Conservation (phyloP, 1,140 invertebrate genomes). For the Theocolax elegans region DNA sequence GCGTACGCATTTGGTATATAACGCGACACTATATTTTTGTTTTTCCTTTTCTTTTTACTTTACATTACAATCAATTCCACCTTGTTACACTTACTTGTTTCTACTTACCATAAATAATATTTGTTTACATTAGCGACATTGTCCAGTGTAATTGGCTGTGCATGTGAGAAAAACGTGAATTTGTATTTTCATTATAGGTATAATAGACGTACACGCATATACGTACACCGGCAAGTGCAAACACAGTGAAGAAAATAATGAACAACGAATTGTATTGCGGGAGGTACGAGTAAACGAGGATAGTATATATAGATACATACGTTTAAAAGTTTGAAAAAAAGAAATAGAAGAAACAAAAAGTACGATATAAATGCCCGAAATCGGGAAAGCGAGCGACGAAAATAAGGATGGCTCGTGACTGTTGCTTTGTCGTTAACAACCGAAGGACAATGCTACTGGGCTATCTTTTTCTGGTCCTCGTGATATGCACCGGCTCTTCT, state of each 20-base stretch:
- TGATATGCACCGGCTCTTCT: not conserved
- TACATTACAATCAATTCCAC: not conserved
- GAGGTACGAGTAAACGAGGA: no score
- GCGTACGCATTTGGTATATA: not conserved
- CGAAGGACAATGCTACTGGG: not conserved
- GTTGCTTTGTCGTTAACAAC: not conserved
- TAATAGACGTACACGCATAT: no score
- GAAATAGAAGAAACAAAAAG: no score
- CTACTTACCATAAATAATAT: not conserved
- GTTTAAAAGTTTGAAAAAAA: no score
- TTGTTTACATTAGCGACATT: no score
- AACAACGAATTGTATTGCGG: no score
- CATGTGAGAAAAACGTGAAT: no score
- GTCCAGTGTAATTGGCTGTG: no score
- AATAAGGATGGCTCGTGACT: constrained; percentile 12
- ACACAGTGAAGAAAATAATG: no score
- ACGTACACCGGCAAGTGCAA: no score
- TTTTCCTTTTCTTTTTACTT: not conserved
- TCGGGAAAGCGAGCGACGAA: not conserved
- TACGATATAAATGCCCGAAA: not conserved
- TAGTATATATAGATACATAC: no score
- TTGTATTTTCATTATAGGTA: no score
- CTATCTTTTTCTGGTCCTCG: not conserved
- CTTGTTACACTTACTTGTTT: not conserved
- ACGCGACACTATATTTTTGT: not conserved